These are phyloP conservation scores for Nymphalis c-album DNA, from an alignment of 2,888 invertebrate species.

Conservation along the genomic window DNA sequence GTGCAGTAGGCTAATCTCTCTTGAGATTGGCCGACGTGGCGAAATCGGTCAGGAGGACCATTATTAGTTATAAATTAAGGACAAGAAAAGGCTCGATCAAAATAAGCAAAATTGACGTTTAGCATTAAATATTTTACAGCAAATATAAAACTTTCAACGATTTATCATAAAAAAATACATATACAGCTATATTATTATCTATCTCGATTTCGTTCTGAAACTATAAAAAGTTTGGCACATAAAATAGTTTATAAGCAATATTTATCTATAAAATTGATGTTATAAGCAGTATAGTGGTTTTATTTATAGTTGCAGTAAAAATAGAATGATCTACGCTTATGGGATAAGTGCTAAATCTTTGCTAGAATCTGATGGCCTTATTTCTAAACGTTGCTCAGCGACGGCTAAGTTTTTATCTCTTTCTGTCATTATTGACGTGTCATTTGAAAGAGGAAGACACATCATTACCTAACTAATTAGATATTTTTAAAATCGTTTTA, in stretches of 20 bases:
- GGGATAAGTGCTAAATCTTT: neutral
- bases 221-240: constrained; percentile 43
- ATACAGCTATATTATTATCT: constrained; percentile 35
- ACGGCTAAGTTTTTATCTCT: too few species aligned
- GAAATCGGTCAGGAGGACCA: too few species aligned
- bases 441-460: too few species aligned
- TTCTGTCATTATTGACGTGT: too few species aligned
- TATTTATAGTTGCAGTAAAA: constrained; percentile 17
- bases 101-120: neutral
- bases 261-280: constrained; percentile 24
- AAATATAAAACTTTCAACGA: constrained; percentile 22
- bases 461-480: too few species aligned
- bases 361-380: neutral
- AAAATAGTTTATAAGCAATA: constrained; percentile 41
- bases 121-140: constrained; percentile 2
- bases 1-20: too few species aligned
- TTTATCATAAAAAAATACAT: constrained; percentile 40
- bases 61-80: too few species aligned
- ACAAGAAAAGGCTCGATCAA: too few species aligned
- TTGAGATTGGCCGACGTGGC: too few species aligned
- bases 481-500: too few species aligned
- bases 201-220: constrained; percentile 38
- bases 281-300: constrained; percentile 7
- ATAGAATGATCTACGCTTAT: neutral
- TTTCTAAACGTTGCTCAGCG: too few species aligned